phyloP scores from a whole-genome alignment of 1,140 invertebrate genomes.

The Andricus grossulariae region DNA sequence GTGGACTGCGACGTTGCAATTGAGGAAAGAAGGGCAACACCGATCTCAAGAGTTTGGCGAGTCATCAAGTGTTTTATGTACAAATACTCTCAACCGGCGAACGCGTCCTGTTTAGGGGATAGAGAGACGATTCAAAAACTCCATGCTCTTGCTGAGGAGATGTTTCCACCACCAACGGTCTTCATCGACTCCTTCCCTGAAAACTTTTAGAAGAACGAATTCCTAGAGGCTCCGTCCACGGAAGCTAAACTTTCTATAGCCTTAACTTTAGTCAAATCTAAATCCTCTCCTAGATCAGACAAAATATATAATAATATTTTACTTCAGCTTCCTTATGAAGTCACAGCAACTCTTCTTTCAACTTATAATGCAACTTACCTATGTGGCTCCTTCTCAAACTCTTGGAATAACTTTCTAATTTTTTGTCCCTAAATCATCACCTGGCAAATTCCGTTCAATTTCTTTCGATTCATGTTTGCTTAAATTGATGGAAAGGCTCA shows the following conservation, averaged over 20 bases:
- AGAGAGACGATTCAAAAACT: not conserved
- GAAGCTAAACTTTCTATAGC: too few species aligned
- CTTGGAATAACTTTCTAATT: slow-evolving; percentile 46
- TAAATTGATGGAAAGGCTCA: slow-evolving; percentile 47
- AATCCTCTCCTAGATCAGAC: slow-evolving; percentile 45
- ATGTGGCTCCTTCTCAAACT: slow-evolving; percentile 44
- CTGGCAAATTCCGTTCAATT: slow-evolving; percentile 50
- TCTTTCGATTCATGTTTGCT: slow-evolving; percentile 45
- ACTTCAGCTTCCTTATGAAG: slow-evolving; percentile 35
- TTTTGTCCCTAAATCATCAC: slow-evolving; percentile 51
- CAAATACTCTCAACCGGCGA: not conserved
- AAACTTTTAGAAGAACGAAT: too few species aligned
- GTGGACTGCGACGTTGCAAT: not conserved
- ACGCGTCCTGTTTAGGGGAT: not conserved
- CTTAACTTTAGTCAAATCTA: too few species aligned
- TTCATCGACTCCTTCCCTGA: too few species aligned
- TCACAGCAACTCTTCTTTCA: slow-evolving; percentile 39
- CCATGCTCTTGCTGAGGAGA: slow-evolving; percentile 18
- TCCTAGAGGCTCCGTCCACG: too few species aligned
- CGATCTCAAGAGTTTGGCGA: not conserved
- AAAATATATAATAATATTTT: slow-evolving; percentile 47
- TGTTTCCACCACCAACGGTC: slow-evolving; percentile 3
- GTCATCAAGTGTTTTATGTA: too few species aligned
- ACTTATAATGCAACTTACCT: slow-evolving; percentile 48
- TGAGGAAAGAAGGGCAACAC: not conserved